phyloP scores from a whole-genome alignment of 2,113 vertebrate species.

The Psilopogon haemacephalus region DNA sequence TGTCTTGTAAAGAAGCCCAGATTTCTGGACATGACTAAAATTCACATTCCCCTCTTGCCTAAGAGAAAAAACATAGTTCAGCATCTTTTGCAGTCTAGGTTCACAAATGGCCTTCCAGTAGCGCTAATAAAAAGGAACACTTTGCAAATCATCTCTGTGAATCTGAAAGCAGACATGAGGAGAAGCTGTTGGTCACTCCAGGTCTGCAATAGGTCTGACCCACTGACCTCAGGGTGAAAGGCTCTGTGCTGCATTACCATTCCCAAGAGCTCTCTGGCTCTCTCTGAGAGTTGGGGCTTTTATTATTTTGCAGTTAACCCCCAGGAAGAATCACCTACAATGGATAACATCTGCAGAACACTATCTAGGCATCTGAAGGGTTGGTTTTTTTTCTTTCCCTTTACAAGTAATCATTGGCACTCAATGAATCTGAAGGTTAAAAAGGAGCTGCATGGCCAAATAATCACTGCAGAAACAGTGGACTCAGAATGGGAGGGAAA shows the following conservation, averaged over 20 bases:
- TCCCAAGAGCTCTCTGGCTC: conserved; percentile 30
- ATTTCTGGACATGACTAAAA: background rate
- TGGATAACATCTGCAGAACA: conserved; percentile 59
- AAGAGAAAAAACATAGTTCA: background rate
- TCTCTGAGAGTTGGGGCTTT: conserved; percentile 1
- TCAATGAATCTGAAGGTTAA: conserved; percentile 56
- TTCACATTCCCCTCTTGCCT: background rate
- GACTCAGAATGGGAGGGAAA: accelerated
- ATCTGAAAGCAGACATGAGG: background rate
- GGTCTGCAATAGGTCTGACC: conserved; percentile 56
- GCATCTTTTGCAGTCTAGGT: background rate
- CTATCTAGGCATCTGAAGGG: conserved; percentile 28
- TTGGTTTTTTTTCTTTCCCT: conserved; percentile 27
- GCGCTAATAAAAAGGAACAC: conserved; percentile 14
- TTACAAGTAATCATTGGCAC: conserved; percentile 52
- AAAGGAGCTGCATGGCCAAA: background rate
- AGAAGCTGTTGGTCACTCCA: conserved; percentile 33
- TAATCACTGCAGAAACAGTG: background rate
- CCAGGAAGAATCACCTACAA: conserved; percentile 34
- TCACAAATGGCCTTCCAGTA: background rate
- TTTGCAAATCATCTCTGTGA: background rate
- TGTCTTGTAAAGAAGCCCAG: background rate
- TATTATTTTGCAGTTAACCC: conserved; percentile 59
- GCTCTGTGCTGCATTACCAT: conserved; percentile 49
- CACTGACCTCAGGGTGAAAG: conserved; percentile 60